Conservation (phyloP, 2,888 invertebrate genomes). For the Mesoligia furuncula region DNA sequence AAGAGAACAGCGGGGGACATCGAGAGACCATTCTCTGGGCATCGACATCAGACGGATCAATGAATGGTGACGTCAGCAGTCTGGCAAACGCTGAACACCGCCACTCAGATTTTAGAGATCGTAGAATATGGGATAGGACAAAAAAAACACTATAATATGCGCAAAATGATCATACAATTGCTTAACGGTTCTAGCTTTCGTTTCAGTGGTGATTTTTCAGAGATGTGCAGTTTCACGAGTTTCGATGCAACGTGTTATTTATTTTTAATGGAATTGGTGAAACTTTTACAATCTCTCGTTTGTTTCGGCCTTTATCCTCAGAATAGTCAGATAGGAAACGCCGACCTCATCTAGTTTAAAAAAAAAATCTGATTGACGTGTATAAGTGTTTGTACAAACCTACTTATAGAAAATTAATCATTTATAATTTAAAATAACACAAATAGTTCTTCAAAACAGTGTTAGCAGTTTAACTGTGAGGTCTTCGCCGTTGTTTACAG, state of each 20-base stretch:
- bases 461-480: background rate
- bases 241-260: too few relatives aligned
- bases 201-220: background rate
- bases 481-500: background rate
- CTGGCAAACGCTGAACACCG: conserved; percentile 44
- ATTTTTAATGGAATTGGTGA: background rate
- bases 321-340: too few relatives aligned
- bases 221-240: background rate
- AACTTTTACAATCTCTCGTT: too few relatives aligned
- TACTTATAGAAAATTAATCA: too few relatives aligned
- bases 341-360: too few relatives aligned
- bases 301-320: too few relatives aligned
- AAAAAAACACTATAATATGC: background rate
- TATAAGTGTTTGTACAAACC: too few relatives aligned
- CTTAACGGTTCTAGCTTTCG: too few relatives aligned
- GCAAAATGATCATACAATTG: conserved; percentile 5
- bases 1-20: background rate
- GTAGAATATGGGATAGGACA: background rate
- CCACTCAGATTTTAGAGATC: conserved; percentile 1
- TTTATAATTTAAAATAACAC: background rate
- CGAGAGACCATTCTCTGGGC: conserved; percentile 32
- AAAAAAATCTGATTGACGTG: too few relatives aligned
- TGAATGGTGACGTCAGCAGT: conserved; percentile 62
- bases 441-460: background rate
- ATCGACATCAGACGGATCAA: conserved; percentile 61